Evolutionary conservation across 2,888 invertebrate species (phyloP).

Genomic region (Drosophila koepferae): DNA sequence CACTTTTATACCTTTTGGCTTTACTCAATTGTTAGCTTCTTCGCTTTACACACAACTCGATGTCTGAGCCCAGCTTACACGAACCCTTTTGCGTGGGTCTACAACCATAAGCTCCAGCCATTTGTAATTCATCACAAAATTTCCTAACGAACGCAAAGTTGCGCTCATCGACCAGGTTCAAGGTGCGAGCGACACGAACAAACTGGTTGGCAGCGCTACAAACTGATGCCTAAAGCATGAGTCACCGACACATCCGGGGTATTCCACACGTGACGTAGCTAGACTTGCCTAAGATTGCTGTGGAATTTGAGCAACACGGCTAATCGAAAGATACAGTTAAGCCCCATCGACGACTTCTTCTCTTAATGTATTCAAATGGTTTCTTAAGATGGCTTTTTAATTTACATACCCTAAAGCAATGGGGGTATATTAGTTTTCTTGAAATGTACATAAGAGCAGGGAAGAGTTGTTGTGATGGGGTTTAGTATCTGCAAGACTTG

Average conservation of each 20-base stretch:
- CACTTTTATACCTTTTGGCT: not conserved
- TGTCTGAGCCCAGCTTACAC: conserved; percentile 8
- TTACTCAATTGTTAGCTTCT: not conserved
- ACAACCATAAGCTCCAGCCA: not conserved
- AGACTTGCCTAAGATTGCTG: not conserved
- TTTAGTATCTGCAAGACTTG: no score
- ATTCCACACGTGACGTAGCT: conserved; percentile 59
- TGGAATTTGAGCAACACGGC: conserved; percentile 15
- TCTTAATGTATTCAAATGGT: conserved; percentile 19
- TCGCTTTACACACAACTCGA: conserved; percentile 29
- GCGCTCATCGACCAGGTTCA: conserved; percentile 46
- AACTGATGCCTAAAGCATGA: conserved; percentile 46
- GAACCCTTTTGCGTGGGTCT: conserved; percentile 37
- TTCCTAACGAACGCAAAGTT: conserved; percentile 38
- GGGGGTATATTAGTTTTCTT: conserved; percentile 1
- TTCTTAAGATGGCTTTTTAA: conserved; percentile 39
- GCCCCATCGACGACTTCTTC: not conserved
- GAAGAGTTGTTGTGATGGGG: no score
- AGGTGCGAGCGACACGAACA: conserved; percentile 26
- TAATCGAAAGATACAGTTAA: not conserved
- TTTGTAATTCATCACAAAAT: conserved; percentile 60
- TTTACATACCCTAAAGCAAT: conserved; percentile 4
- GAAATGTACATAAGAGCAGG: not conserved
- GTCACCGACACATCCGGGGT: conserved; percentile 69
- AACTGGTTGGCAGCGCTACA: conserved; percentile 45